A percentile compares a stretch with the other conserved stretches of the same genome.
Evolutionary conservation across 2,113 vertebrate genomes (phyloP).

Genomic region (Tupaia tana): DNA sequence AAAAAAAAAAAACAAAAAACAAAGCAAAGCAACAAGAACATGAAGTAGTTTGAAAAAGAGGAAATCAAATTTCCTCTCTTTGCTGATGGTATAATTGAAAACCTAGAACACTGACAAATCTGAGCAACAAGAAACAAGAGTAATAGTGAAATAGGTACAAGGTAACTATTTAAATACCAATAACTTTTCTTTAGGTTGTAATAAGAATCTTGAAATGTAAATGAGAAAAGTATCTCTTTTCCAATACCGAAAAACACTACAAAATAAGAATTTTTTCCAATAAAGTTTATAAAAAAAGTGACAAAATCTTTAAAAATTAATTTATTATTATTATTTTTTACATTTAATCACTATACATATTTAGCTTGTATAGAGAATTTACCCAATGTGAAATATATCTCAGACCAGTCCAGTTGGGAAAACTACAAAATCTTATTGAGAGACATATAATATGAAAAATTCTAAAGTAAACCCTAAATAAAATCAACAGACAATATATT

Average conservation of each 20-base stretch:
- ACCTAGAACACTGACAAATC: not conserved
- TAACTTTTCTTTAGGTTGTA: not conserved
- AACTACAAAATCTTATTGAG: not conserved
- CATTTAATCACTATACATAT: no score
- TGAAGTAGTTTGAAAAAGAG: not conserved
- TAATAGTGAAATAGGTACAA: not conserved
- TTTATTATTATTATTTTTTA: no score
- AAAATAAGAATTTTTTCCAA: not conserved
- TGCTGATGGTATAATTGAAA: not conserved
- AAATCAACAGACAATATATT: not conserved
- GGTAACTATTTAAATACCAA: not conserved
- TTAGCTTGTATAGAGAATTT: no score
- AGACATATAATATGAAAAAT: not conserved
- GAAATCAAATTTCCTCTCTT: not conserved
- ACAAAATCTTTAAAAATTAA: no score
- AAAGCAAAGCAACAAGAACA: not conserved
- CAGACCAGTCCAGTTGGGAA: not conserved
- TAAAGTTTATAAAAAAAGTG: not conserved
- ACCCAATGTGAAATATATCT: no score
- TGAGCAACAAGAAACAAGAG: not conserved
- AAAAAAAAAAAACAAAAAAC: no score
- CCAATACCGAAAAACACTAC: not conserved
- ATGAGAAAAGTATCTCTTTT: not conserved
- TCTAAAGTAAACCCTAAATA: not conserved
- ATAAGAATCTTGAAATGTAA: not conserved